phyloP scores from a whole-genome alignment of 2,797 vertebrate species.

The Emys orbicularis region DNA sequence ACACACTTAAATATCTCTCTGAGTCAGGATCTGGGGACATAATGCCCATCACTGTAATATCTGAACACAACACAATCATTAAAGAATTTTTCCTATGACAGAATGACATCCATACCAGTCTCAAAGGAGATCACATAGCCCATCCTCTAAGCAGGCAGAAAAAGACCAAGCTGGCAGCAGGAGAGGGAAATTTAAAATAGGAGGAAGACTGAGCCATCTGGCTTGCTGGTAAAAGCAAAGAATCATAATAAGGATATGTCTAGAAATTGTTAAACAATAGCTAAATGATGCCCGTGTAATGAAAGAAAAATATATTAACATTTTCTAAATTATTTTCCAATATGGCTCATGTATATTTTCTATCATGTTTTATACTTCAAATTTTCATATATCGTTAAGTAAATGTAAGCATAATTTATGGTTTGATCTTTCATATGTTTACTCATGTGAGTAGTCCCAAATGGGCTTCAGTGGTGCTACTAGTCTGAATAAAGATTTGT shows the following conservation, averaged over 20 bases:
- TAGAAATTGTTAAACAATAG: background rate
- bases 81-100: background rate
- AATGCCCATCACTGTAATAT: background rate
- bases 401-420: background rate
- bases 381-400: background rate
- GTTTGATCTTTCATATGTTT: background rate
- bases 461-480: constrained; percentile 16
- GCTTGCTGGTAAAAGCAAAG: background rate
- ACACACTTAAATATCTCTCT: background rate
- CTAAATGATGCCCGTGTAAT: background rate
- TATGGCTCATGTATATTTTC: background rate
- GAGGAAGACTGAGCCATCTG: background rate
- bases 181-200: background rate
- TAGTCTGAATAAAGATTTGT: background rate
- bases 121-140: constrained; percentile 37
- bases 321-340: constrained; percentile 6
- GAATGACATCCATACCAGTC: constrained; percentile 35
- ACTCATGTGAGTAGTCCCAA: constrained; percentile 16
- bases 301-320: background rate
- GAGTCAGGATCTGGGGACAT: background rate
- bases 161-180: constrained; percentile 4
- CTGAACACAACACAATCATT: background rate
- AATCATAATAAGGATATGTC: background rate
- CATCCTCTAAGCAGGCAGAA: constrained; percentile 9
- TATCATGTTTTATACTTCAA: background rate